Percentiles rank a stretch among this genome's conserved stretches.
Conservation (phyloP, 2,113 vertebrate species). For the Aspidoscelis tigris region DNA sequence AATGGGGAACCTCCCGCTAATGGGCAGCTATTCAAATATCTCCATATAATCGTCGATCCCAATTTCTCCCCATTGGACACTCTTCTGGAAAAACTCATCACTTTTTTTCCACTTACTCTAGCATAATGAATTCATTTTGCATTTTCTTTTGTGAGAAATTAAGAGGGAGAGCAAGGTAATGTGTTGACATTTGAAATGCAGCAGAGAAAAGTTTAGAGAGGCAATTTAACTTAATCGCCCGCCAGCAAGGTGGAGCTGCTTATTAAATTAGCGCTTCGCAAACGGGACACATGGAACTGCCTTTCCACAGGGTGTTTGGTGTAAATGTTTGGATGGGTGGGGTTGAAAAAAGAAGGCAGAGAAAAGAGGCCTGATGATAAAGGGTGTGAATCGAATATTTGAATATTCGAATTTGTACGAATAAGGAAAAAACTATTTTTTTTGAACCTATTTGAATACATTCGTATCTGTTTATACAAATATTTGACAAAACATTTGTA, state of each 20-base stretch:
- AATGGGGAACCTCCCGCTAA: slow-evolving; percentile 82
- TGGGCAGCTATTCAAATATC: slow-evolving; percentile 86
- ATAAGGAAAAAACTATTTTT: no score
- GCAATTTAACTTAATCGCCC: slow-evolving; percentile 79
- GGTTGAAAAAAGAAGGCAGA: background rate
- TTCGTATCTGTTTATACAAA: no score
- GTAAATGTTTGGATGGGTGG: background rate
- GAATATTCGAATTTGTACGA: no score
- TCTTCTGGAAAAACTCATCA: slow-evolving; percentile 83
- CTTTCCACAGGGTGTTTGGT: slow-evolving; percentile 40
- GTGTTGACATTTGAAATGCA: slow-evolving; percentile 82
- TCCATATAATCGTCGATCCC: slow-evolving; percentile 82
- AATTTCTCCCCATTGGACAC: slow-evolving; percentile 85
- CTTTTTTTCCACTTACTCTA: slow-evolving; percentile 83
- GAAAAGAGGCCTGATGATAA: background rate
- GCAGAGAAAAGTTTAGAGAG: slow-evolving; percentile 78
- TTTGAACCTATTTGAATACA: no score
- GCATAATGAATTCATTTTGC: slow-evolving; percentile 84
- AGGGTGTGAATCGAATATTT: no score
- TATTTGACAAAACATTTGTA: no score
- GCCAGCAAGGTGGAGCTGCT: slow-evolving; percentile 66
- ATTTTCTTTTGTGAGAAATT: slow-evolving; percentile 85
- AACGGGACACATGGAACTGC: slow-evolving; percentile 52
- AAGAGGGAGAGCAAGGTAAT: slow-evolving; percentile 81
- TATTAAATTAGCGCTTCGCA: slow-evolving; percentile 74